phyloP scores from a whole-genome alignment of 2,797 vertebrate species.

The Sylvilagus floridanus region DNA sequence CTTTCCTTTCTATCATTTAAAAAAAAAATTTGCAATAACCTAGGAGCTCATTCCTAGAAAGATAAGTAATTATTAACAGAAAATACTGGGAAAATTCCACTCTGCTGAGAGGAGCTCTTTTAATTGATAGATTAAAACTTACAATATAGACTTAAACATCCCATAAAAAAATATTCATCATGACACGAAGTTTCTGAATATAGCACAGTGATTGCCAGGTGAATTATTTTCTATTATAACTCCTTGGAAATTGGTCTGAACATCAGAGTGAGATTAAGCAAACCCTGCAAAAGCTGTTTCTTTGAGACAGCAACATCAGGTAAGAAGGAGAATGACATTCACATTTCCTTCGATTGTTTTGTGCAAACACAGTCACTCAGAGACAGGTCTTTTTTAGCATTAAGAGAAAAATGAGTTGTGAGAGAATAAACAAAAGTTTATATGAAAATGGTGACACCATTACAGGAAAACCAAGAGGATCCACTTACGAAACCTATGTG shows the following conservation, averaged over 20 bases:
- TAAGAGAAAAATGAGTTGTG: slow-evolving; percentile 42
- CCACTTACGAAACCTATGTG: background rate
- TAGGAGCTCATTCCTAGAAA: slow-evolving; percentile 21
- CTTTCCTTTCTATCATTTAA: no score
- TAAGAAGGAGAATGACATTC: background rate
- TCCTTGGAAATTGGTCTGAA: background rate
- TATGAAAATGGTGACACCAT: background rate
- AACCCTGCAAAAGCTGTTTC: background rate
- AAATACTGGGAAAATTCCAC: background rate
- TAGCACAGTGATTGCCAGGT: background rate
- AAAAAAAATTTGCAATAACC: background rate
- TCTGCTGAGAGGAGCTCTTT: background rate
- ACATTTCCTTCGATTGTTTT: background rate
- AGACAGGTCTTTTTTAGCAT: background rate
- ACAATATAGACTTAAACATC: background rate
- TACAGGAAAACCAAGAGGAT: background rate
- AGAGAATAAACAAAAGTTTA: background rate
- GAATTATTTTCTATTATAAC: background rate
- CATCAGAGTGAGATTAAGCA: background rate
- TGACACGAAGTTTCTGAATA: background rate
- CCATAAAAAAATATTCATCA: background rate
- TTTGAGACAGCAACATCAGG: background rate
- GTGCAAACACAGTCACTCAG: background rate
- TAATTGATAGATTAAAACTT: slow-evolving; percentile 24
- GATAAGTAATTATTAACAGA: background rate